Conservation (phyloP, 2,797 vertebrate genomes). For the Hippoglossus hippoglossus region DNA sequence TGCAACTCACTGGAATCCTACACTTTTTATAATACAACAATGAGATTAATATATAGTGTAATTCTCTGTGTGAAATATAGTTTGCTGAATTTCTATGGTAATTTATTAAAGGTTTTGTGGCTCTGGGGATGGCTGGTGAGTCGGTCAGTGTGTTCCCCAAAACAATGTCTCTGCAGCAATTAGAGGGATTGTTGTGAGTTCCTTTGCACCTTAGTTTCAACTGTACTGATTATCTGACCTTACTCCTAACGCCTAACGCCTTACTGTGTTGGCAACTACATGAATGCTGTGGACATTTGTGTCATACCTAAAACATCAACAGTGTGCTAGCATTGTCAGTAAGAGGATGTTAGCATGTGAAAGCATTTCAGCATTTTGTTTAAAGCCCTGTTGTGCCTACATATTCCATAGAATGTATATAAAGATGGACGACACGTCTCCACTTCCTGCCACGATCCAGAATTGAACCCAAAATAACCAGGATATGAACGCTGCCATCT, state of each 20-base stretch:
- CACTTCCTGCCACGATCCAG: too few relatives aligned
- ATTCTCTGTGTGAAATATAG: background rate
- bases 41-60: conserved; percentile 37
- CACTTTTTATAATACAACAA: conserved; percentile 10
- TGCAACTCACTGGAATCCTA: background rate
- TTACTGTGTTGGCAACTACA: too few relatives aligned
- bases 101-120: conserved; percentile 1
- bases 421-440: too few relatives aligned
- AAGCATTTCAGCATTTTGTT: background rate
- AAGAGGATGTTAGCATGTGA: background rate
- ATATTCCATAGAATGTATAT: too few relatives aligned
- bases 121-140: background rate
- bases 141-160: background rate
- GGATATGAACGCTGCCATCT: too few relatives aligned
- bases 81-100: background rate
- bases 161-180: background rate
- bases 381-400: too few relatives aligned
- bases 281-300: too few relatives aligned
- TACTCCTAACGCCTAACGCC: background rate
- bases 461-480: too few relatives aligned
- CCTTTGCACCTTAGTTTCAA: background rate
- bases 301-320: background rate
- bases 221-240: background rate
- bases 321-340: background rate
- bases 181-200: background rate